Evolutionary conservation across 2,888 invertebrate genomes (phyloP), one percentile per base, ranked within the genome.

Genomic region (Cephalotes varians): DNA sequence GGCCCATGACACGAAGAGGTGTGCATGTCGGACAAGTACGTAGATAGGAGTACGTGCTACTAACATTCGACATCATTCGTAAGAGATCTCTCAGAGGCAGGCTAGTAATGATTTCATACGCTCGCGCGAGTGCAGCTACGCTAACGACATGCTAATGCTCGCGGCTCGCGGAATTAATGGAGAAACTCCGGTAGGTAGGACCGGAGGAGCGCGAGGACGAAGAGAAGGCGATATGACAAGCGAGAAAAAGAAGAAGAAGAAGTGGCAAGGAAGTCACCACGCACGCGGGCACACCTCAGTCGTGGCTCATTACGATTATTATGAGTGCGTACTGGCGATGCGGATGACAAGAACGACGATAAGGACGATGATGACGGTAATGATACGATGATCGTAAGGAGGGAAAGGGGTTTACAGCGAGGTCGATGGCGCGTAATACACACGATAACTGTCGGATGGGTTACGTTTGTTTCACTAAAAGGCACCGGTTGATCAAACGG

Each of bases 111-210:
- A 87, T 90, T 90, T 90, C 87, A 87, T 90, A 88, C 85, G 87
- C 76, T 84, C 72, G 76, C 77, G 83, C 72, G 77, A 79, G 82
- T 51, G 81, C 84, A 47, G 82, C 85, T 81, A 84, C 82, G 85
- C 85, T 89, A 91, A 90, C 85, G 85, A 88, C 87, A 91, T 90
- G 91, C 89, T 91, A 91, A 92, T 90, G 90, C 81, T 58, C 72
- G 79, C 44, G 56, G 86, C 83, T 86, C 79, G 85, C 71, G 77
- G 87, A 91, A 90, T 90, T 89, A 90, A 90, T 90, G 90, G 88
- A 82, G 83, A 80, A 85, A 87, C 86, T 84, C 83, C 82, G 85
- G 81, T 81, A 80, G 85, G 64, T 67, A 44, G 77, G 80, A 81
- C 54, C 64, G 60, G 25, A 37, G 37, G 34, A 62, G 44, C 47